These are phyloP conservation scores for Maconellicoccus hirsutus DNA, from an alignment of 1,140 invertebrate species.

Conservation along the genomic window DNA sequence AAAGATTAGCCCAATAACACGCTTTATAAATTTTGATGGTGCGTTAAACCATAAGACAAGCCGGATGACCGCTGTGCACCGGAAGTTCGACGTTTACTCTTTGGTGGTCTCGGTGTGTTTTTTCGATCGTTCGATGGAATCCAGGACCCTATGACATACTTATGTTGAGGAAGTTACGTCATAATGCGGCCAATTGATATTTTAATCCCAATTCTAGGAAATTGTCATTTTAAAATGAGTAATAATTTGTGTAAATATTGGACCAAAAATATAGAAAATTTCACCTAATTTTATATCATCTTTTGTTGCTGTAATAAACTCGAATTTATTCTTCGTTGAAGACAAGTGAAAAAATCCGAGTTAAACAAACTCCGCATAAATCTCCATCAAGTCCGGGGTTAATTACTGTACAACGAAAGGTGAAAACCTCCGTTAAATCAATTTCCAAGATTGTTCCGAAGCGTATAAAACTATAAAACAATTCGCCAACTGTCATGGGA, in stretches of 20 bases:
- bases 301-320: too few species aligned
- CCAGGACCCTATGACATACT: too few species aligned
- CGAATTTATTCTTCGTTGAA: too few species aligned
- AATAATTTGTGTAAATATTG: too few species aligned
- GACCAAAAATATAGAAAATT: too few species aligned
- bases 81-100: conserved; percentile 10
- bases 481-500: conserved; percentile 1
- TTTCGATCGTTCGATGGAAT: background rate
- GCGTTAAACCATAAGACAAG: conserved; percentile 14
- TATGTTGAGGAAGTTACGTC: too few species aligned
- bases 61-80: background rate
- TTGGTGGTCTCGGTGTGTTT: background rate
- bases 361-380: background rate
- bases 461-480: background rate
- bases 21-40: conserved; percentile 12
- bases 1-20: conserved; percentile 17
- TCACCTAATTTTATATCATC: too few species aligned
- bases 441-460: background rate
- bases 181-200: too few species aligned
- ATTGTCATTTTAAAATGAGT: too few species aligned
- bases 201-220: too few species aligned
- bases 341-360: too few species aligned
- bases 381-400: background rate
- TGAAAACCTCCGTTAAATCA: background rate
- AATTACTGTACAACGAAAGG: background rate